These are phyloP conservation scores for Germaria angustata DNA, from an alignment of 2,888 invertebrate species.

Conservation along the genomic window DNA sequence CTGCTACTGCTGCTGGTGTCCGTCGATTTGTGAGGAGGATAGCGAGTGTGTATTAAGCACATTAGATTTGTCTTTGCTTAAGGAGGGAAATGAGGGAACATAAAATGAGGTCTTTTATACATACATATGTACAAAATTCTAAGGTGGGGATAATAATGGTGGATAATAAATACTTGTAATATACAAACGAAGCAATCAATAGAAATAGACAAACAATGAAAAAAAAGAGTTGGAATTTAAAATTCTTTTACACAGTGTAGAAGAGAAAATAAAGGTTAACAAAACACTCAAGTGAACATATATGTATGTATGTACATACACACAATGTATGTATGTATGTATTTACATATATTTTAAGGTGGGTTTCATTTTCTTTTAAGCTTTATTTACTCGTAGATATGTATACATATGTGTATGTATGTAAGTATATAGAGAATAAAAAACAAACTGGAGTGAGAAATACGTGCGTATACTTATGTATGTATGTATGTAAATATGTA, in stretches of 20 bases:
- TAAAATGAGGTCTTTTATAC: slow-evolving; percentile 37
- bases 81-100: slow-evolving; percentile 1
- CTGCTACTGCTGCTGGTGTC: neutral
- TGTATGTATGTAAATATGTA: too few species aligned
- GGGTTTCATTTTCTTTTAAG: slow-evolving; percentile 33
- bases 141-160: slow-evolving; percentile 64
- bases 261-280: slow-evolving; percentile 32
- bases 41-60: slow-evolving; percentile 40
- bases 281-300: neutral
- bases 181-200: slow-evolving; percentile 54
- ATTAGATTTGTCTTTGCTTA: slow-evolving; percentile 5
- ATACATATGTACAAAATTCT: slow-evolving; percentile 53
- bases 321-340: neutral
- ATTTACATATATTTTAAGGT: slow-evolving; percentile 24
- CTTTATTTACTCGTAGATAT: too few species aligned
- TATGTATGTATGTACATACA: neutral
- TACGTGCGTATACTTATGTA: neutral
- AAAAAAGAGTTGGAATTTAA: slow-evolving; percentile 33
- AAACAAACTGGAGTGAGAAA: slow-evolving; percentile 26
- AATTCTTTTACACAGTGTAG: neutral
- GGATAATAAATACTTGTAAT: slow-evolving; percentile 62
- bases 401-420: too few species aligned
- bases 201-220: slow-evolving; percentile 31
- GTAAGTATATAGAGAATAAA: too few species aligned
- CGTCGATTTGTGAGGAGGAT: slow-evolving; percentile 50